Evolutionary conservation across 2,113 vertebrate genomes (phyloP).

Genomic region (Cyanoramphus novaezelandiae): DNA sequence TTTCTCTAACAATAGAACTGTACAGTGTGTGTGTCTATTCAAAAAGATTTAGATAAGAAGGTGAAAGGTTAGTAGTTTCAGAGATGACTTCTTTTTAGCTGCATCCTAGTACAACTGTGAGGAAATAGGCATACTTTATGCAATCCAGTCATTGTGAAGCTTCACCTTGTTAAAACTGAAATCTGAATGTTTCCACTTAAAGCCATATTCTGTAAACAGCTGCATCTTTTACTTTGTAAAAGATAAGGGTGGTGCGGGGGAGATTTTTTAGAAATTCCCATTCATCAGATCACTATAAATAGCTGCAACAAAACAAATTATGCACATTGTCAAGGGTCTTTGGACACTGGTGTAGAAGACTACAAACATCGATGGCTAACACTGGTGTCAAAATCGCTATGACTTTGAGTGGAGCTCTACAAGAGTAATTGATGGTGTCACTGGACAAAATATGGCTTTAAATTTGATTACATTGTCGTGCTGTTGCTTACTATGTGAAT

Average conservation of each 20-base stretch:
- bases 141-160: slow-evolving; percentile 78
- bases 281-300: slow-evolving; percentile 63
- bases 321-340: slow-evolving; percentile 75
- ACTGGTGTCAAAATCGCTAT: slow-evolving; percentile 54
- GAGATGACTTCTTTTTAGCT: slow-evolving; percentile 80
- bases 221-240: slow-evolving; percentile 69
- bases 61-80: slow-evolving; percentile 88
- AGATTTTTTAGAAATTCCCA: slow-evolving; percentile 50
- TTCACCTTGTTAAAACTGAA: slow-evolving; percentile 71
- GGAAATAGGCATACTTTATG: slow-evolving; percentile 69
- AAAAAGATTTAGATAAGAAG: slow-evolving; percentile 85
- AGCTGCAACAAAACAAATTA: slow-evolving; percentile 66
- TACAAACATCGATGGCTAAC: slow-evolving; percentile 66
- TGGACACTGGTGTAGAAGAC: slow-evolving; percentile 69
- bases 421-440: slow-evolving; percentile 64
- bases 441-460: slow-evolving; percentile 86
- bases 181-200: slow-evolving; percentile 76
- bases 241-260: slow-evolving; percentile 19
- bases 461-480: slow-evolving; percentile 76
- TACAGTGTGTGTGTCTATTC: slow-evolving; percentile 97
- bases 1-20: slow-evolving; percentile 93
- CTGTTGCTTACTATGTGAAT: slow-evolving; percentile 72
- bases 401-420: slow-evolving; percentile 57
- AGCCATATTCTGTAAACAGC: slow-evolving; percentile 83
- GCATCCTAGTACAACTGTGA: slow-evolving; percentile 76